Base-by-base conservation (phyloP, 2,113 vertebrate genomes). In the Cephalopholis sonnerati region DNA sequence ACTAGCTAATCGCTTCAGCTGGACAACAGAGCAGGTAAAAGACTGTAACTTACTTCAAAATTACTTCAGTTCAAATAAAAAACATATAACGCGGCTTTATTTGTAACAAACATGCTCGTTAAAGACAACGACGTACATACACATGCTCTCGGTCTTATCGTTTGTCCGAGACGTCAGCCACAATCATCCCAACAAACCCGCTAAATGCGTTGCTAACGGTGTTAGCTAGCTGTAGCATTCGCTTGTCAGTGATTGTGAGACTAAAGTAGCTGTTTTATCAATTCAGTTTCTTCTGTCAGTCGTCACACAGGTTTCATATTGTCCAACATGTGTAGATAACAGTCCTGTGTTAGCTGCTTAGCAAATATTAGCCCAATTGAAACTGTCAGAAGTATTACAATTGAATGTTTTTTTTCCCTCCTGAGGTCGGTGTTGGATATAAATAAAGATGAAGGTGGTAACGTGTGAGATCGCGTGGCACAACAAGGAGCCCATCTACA, bases 391-490 rank as follows among this genome's bases (percentile, higher is more conserved):
- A 9, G 13, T n/a, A 15, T 16, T 0, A 22, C 6, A 44, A 20
- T 10, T 17, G 17, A 5, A 3, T 62, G 10, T 70, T 44, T 69
- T 3, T 22, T 24, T 85, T 11, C 18, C 10, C 51, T 20, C 57
- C 7, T 2, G 9, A 77, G 32, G 50, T 72, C 12, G 5, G 62
- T 48, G 48, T 32, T n/a, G 17, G 8, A 44, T 9, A 54, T 16
- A 15, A 10, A n/a, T 17, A 0, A 93, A 82, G 50, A 99, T 99
- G 98, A 99, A 99, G 92, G 97, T 99, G 61, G 96, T 98, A 84
- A 99, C 98, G 0, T 98, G 98, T 92, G 98, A 99, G 68, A 99
- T 99, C 25, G 97, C 96, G 0, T 99, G 98, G 98, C 98, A 99
- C 78, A 99, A 99, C 82, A 99, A 98, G 84, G 98, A 99, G 87